Base-by-base conservation (phyloP, 2,888 invertebrate genomes). In the Conus canariensis region DNA sequence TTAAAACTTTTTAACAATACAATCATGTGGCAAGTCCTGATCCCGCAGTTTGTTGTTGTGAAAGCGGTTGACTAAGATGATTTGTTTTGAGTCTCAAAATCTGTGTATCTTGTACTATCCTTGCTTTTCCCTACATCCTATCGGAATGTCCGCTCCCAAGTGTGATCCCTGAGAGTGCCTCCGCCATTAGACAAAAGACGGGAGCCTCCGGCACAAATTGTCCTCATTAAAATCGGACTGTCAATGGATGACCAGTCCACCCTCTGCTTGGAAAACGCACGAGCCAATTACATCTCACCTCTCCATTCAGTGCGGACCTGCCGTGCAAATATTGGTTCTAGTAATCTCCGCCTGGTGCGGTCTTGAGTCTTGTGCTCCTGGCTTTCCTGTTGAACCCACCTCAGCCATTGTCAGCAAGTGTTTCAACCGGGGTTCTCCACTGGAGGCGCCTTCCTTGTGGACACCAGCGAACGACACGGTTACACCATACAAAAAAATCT, bases 231-330 rank as follows among this genome's bases (percentile, higher is more conserved):
- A 87, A 87, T 74, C 56, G n/a, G n/a, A 45, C 74, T 10, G 19
- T 87, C 87, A 56, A 58, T 58, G 56, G 58, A 58, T 86, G 86
- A 86, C 86, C 87, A 87, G 87, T 19, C 74, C 30, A 22, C 22
- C 16, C 87, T n/a, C 58, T 4, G 87, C 74, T 25, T 19, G 14
- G 22, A 56, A 58, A 74, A 70, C 59, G 87, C 80, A 82, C 88
- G 80, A 74, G 88, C 88, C 88, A 88, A 88, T 88, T 88, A 88
- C 80, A 88, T 88, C 88, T 77, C 88, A 58, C 80, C 80, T 60
- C 82, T 9, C 30, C 74, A 64, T 82, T 88, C 80, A 64, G 77
- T 60, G 88, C 82, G 82, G 88, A 45, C 60, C 82, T 60, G 88
- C 59, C 45, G 88, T 56, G 80, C 88, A 88, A 88, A 88, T 88